Evolutionary conservation across 2,888 invertebrate species (phyloP).

Genomic region (Podabrus alpinus): DNA sequence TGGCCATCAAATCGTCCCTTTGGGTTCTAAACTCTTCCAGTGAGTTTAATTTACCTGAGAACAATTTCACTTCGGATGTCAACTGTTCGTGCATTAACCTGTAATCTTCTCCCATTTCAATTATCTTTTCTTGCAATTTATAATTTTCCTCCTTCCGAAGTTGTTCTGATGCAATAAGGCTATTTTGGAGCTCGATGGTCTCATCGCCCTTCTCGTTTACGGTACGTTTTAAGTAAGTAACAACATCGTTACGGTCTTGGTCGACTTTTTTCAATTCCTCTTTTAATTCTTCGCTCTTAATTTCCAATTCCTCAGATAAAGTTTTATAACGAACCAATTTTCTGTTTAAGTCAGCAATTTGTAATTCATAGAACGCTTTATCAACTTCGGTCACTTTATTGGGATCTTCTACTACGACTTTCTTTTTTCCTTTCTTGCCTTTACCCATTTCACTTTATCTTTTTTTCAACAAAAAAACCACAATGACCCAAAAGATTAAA

Average conservation of each 20-base stretch:
- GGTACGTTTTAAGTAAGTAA: conserved; percentile 77
- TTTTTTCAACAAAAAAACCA: background rate
- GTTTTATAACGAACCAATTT: conserved; percentile 73
- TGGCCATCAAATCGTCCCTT: conserved; percentile 80
- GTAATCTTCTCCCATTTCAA: conserved; percentile 73
- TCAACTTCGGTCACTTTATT: conserved; percentile 52
- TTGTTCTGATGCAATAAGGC: conserved; percentile 75
- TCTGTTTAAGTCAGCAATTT: conserved; percentile 80
- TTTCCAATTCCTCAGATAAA: conserved; percentile 65
- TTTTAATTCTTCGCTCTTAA: conserved; percentile 68
- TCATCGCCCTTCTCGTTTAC: conserved; percentile 70
- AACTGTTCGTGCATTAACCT: conserved; percentile 81
- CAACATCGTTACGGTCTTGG: conserved; percentile 83
- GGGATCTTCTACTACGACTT: background rate
- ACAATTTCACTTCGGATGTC: conserved; percentile 83
- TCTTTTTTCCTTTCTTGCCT: background rate
- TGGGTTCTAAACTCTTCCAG: conserved; percentile 90
- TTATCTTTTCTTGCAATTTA: conserved; percentile 67
- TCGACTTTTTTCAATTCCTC: conserved; percentile 69
- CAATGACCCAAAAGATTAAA: background rate
- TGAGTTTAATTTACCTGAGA: conserved; percentile 85
- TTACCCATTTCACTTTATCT: background rate
- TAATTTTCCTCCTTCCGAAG: conserved; percentile 71
- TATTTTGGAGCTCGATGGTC: conserved; percentile 70
- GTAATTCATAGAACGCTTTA: conserved; percentile 79